Conservation (phyloP, 2,797 vertebrate genomes). For the Amniataba percoides region DNA sequence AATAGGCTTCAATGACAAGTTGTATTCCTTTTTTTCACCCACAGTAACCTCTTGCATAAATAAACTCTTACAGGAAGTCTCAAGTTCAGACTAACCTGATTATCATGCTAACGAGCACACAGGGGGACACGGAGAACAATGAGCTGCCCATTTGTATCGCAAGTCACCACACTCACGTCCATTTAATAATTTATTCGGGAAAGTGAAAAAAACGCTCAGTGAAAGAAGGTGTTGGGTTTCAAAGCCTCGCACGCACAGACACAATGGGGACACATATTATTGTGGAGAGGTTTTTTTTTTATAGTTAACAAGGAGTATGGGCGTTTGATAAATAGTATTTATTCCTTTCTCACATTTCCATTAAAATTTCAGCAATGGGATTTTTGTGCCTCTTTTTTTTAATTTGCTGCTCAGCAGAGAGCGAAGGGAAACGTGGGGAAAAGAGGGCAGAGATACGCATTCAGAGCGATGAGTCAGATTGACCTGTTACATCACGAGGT, state of each 20-base stretch:
- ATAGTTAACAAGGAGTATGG: conserved; percentile 17
- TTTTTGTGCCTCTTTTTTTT: not conserved
- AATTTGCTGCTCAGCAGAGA: conserved; percentile 11
- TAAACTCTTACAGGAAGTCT: conserved; percentile 37
- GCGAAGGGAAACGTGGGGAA: not conserved
- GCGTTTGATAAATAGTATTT: conserved; percentile 8
- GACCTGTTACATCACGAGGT: not conserved
- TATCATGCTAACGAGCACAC: conserved; percentile 43
- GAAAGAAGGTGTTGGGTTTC: conserved; percentile 9
- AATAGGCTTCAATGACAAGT: not conserved
- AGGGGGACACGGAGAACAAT: conserved; percentile 42
- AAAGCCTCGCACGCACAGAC: not conserved
- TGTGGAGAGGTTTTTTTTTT: conserved; percentile 7
- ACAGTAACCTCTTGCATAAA: conserved; percentile 24
- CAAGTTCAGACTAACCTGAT: conserved; percentile 36
- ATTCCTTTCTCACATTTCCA: conserved; percentile 11
- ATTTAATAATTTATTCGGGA: conserved; percentile 37
- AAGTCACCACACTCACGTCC: conserved; percentile 26
- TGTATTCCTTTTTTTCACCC: not conserved
- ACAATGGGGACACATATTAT: conserved; percentile 20
- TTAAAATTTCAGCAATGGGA: not conserved
- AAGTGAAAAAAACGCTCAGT: conserved; percentile 7
- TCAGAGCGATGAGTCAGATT: conserved; percentile 15
- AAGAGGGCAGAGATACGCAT: not conserved
- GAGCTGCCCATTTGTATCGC: conserved; percentile 33